phyloP scores from a whole-genome alignment of 2,797 vertebrate species.

The Poeciliopsis infans region DNA sequence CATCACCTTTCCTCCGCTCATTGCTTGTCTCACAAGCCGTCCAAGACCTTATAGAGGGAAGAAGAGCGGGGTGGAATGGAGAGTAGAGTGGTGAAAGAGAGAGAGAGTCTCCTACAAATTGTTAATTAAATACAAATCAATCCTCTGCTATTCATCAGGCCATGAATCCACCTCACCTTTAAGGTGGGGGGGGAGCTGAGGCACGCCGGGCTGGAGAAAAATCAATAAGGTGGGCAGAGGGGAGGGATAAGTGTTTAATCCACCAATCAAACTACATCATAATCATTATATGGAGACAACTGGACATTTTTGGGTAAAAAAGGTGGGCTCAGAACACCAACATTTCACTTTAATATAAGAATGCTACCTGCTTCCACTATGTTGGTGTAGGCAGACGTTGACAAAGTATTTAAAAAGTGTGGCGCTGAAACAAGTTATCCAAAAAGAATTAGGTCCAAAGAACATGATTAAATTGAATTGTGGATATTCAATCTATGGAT shows the following conservation, averaged over 20 bases:
- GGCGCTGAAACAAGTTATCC: background rate
- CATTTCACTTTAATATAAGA: slow-evolving; percentile 20
- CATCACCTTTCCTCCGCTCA: slow-evolving; percentile 67
- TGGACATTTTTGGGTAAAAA: slow-evolving; percentile 67
- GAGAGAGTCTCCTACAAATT: slow-evolving; percentile 90
- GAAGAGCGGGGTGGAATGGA: slow-evolving; percentile 61
- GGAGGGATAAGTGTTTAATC: slow-evolving; percentile 81
- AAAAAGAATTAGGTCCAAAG: background rate
- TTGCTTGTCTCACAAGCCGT: slow-evolving; percentile 59
- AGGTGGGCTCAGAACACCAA: slow-evolving; percentile 37
- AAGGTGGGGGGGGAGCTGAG: slow-evolving; percentile 32
- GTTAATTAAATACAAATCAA: slow-evolving; percentile 99
- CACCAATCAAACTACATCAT: slow-evolving; percentile 81
- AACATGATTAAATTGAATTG: background rate
- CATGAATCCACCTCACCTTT: slow-evolving; percentile 82
- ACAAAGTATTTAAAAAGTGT: background rate
- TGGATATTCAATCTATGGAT: background rate
- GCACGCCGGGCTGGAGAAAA: slow-evolving; percentile 32
- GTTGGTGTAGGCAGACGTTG: background rate
- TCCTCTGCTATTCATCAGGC: slow-evolving; percentile 89
- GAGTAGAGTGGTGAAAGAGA: slow-evolving; percentile 59
- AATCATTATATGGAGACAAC: slow-evolving; percentile 72
- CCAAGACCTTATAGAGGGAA: slow-evolving; percentile 71
- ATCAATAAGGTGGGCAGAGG: slow-evolving; percentile 78
- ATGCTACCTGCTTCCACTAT: slow-evolving; percentile 7